Base-by-base conservation (phyloP, 2,888 invertebrate genomes). In the Stenodema calcarata region DNA sequence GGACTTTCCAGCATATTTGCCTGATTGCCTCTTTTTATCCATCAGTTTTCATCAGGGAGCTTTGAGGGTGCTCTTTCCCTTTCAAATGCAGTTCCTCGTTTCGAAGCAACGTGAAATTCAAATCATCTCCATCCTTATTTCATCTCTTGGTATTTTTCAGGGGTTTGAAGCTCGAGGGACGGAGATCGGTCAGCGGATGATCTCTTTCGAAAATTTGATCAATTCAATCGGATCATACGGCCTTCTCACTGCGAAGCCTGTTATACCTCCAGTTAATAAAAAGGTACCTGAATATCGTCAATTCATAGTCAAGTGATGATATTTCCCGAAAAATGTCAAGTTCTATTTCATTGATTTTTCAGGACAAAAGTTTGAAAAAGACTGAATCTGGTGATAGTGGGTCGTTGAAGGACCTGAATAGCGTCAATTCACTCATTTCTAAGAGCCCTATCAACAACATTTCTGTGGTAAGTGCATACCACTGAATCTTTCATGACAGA, bases 91-190 rank as follows among this genome's bases (percentile, higher is more conserved):
- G n/a, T n/a, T n/a, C n/a, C n/a, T n/a, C n/a, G n/a, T n/a, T n/a
- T n/a, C n/a, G n/a, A n/a, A n/a, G n/a, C n/a, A n/a, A n/a, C n/a
- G n/a, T n/a, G n/a, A n/a, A n/a, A n/a, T n/a, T n/a, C n/a, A n/a
- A n/a, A n/a, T n/a, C n/a, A n/a, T n/a, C n/a, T n/a, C n/a, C n/a
- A n/a, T n/a, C n/a, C n/a, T n/a, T n/a, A n/a, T n/a, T n/a, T n/a
- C n/a, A 7, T 35, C 35, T 35, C 35, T 35, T 4, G 23, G 3
- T 81, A 4, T 54, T 89, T 90, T 91, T 14, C 90, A 97, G 94
- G 98, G 98, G 4, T 98, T 98, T 92, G 97, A 97, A 91, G 95
- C 98, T 16, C 93, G 98, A 88, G 97, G 97, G n/a, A 98, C 98
- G 0, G 92, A 93, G 73, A 93, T 98, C 90, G 94, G 96, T 2